Percentiles rank a stretch among this genome's conserved stretches.
Evolutionary conservation across 2,888 invertebrate species (phyloP).

Genomic region (Agapostemon virescens): DNA sequence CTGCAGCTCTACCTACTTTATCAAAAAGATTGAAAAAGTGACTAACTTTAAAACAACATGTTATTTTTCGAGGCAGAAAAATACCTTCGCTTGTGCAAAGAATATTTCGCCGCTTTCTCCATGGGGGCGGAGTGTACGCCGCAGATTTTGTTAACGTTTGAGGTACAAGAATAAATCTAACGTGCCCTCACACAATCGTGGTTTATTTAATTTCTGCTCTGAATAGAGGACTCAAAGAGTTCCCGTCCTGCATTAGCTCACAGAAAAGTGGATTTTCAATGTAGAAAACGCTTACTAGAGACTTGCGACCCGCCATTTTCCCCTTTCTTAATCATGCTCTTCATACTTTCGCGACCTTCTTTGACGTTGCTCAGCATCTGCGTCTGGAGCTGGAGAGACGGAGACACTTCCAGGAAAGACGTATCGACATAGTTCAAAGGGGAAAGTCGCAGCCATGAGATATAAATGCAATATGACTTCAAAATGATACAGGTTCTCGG

Average conservation of each 20-base stretch:
- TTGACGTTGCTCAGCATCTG: conserved; percentile 35
- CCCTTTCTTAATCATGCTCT: background rate
- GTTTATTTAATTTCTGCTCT: conserved; percentile 44
- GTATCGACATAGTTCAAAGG: conserved; percentile 50
- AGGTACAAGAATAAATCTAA: conserved; percentile 22
- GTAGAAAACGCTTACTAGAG: conserved; percentile 34
- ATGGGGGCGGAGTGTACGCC: background rate
- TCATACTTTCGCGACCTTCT: conserved; percentile 21
- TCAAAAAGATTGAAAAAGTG: background rate
- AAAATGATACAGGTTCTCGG: background rate
- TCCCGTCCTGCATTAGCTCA: background rate
- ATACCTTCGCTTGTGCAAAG: background rate
- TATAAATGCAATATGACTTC: conserved; percentile 40
- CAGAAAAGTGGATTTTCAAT: conserved; percentile 44
- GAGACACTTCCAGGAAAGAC: conserved; percentile 18
- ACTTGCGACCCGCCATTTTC: conserved; percentile 16
- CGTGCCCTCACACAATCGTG: conserved; percentile 1
- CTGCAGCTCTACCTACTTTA: too few species aligned
- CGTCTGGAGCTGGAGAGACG: conserved; percentile 12
- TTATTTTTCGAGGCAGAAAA: background rate
- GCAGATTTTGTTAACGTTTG: conserved; percentile 7
- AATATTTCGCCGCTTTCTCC: background rate
- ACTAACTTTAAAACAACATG: background rate
- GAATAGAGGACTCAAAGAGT: conserved; percentile 11
- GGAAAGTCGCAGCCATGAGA: conserved; percentile 17